Percentiles rank a stretch among this genome's conserved stretches.
Evolutionary conservation across 2,113 vertebrate genomes (phyloP).

Genomic region (Notiomystis cincta): DNA sequence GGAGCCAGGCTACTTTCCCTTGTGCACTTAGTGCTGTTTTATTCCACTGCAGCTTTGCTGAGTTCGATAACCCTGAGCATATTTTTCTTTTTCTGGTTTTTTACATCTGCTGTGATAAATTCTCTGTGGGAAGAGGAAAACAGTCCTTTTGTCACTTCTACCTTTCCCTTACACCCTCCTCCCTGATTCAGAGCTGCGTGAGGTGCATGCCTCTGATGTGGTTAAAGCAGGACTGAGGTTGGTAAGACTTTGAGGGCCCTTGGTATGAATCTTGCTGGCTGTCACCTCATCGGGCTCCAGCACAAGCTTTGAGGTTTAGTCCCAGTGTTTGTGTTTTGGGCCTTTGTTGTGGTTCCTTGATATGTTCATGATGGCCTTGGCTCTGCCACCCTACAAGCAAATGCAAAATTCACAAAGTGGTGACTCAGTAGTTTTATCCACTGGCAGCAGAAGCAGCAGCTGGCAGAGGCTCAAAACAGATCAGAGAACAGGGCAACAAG

Average conservation of each 20-base stretch:
- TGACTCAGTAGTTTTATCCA: constrained; percentile 73
- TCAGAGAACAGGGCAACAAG: constrained; percentile 73
- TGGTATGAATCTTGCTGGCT: constrained; percentile 7
- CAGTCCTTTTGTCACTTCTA: neutral
- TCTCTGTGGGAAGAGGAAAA: neutral
- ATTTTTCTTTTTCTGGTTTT: neutral
- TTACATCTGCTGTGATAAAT: neutral
- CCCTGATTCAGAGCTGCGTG: neutral
- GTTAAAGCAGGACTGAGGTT: neutral
- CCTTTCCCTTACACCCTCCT: neutral
- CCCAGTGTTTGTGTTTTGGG: constrained; percentile 55
- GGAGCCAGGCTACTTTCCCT: neutral
- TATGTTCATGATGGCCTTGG: constrained; percentile 73
- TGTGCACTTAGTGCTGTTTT: neutral
- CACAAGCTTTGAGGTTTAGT: constrained; percentile 65
- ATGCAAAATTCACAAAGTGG: constrained; percentile 61
- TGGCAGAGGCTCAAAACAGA: constrained; percentile 74
- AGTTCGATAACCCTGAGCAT: neutral
- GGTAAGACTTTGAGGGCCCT: constrained; percentile 50
- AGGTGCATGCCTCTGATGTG: constrained; percentile 56
- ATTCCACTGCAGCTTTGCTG: neutral
- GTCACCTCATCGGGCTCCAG: constrained; percentile 66
- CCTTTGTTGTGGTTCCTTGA: constrained; percentile 78
- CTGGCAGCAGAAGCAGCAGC: constrained; percentile 58
- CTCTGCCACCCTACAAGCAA: constrained; percentile 68